A percentile compares a stretch with the other conserved stretches of the same genome.
Conservation (phyloP, 2,113 vertebrate genomes). For the Oryzias celebensis region DNA sequence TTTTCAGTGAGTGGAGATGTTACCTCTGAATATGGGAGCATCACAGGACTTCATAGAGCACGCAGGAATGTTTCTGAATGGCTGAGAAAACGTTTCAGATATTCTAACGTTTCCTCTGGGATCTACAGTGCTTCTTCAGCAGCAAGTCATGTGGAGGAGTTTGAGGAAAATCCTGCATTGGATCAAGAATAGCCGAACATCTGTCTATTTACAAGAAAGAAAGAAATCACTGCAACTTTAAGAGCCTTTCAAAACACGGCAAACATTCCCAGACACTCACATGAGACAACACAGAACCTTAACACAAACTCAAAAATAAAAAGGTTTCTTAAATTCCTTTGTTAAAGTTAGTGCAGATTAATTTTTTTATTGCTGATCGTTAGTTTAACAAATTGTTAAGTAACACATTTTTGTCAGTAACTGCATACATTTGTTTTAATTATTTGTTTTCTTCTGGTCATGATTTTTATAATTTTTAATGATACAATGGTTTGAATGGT, state of each 20-base stretch:
- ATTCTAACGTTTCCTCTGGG: rapidly evolving
- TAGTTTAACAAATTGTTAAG: no score
- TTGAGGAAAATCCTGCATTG: neutral
- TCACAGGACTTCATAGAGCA: rapidly evolving
- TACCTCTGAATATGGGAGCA: neutral
- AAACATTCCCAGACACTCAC: neutral
- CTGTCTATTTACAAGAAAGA: neutral
- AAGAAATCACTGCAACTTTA: neutral
- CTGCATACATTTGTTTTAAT: no score
- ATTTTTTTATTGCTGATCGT: no score
- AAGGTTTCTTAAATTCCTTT: no score
- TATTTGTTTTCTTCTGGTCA: no score
- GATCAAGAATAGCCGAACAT: neutral
- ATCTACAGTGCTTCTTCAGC: neutral
- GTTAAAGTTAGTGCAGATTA: no score
- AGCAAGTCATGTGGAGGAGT: neutral
- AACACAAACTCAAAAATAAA: no score
- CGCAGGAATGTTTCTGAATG: conserved; percentile 6
- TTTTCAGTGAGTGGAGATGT: neutral
- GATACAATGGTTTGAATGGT: no score
- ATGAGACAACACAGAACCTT: neutral
- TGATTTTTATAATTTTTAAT: no score
- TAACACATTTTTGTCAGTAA: no score
- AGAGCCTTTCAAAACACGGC: neutral
- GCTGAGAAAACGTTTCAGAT: neutral